These are phyloP conservation scores for Cyprinodon brontotheroides DNA, from an alignment of 2,113 vertebrate species.

Conservation along the genomic window DNA sequence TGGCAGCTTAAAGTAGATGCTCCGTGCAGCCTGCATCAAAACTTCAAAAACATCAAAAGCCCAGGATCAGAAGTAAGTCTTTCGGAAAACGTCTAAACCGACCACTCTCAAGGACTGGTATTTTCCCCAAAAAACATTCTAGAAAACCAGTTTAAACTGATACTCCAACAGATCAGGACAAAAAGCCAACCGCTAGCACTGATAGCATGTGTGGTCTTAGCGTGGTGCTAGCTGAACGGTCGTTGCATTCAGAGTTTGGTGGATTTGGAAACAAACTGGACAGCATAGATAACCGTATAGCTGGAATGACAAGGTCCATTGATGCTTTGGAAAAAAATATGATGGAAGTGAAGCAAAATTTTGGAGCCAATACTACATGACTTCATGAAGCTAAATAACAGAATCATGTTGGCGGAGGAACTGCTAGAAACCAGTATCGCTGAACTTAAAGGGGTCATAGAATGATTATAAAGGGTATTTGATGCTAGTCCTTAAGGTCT, in stretches of 20 bases:
- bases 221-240: conserved; percentile 1
- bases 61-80: too few species aligned
- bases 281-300: background rate
- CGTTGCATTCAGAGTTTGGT: background rate
- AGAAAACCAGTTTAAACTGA: background rate
- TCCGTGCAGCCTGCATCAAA: background rate
- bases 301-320: background rate
- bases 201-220: background rate
- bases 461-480: too few species aligned
- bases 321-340: background rate
- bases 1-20: background rate
- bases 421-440: background rate
- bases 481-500: too few species aligned
- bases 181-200: background rate
- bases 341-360: background rate
- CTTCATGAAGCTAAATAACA: background rate
- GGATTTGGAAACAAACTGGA: background rate
- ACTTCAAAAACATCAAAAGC: too few species aligned
- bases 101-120: background rate
- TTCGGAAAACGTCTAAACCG: too few species aligned
- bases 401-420: background rate
- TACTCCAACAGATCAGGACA: background rate
- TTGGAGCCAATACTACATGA: background rate
- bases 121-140: background rate
- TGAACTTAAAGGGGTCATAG: too few species aligned